Evolutionary conservation across 2,888 invertebrate species (phyloP).

Genomic region (Odontomyia ornata): DNA sequence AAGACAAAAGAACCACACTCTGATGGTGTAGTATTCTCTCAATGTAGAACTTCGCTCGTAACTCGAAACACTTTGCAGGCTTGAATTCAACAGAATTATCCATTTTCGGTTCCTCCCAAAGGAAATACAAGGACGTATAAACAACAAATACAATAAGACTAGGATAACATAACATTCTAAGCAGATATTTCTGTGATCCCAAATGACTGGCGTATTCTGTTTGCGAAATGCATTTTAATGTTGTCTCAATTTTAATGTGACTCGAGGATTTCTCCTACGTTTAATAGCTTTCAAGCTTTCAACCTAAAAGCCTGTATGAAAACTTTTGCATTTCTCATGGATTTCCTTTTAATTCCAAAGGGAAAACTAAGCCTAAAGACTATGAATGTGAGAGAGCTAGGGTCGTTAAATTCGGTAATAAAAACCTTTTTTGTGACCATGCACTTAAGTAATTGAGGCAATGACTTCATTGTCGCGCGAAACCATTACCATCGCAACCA

Average conservation of each 20-base stretch:
- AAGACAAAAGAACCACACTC: too few relatives aligned
- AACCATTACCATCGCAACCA: neutral
- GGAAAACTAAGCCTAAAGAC: neutral
- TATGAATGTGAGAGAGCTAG: neutral
- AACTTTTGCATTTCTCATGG: neutral
- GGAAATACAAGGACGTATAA: too few relatives aligned
- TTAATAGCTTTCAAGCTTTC: neutral
- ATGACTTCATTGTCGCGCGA: constrained; percentile 24
- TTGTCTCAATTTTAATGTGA: neutral
- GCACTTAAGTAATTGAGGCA: constrained; percentile 35
- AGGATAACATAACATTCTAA: too few relatives aligned
- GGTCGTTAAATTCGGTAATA: constrained; percentile 10
- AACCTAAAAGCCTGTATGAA: neutral
- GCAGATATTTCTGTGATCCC: too few relatives aligned
- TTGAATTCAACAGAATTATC: too few relatives aligned
- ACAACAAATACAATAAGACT: too few relatives aligned
- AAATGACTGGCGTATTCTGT: neutral
- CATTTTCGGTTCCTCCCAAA: too few relatives aligned
- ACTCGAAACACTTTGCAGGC: too few relatives aligned
- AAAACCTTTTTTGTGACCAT: constrained; percentile 26
- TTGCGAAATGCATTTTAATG: constrained; percentile 11
- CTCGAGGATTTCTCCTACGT: neutral
- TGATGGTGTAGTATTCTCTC: too few relatives aligned
- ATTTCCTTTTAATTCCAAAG: neutral
- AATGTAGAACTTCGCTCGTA: too few relatives aligned